A percentile compares a stretch with the other conserved stretches of the same genome.
Evolutionary conservation across 2,113 vertebrate species (phyloP).

Genomic region (Pseudorhombus dupliciocellatus): DNA sequence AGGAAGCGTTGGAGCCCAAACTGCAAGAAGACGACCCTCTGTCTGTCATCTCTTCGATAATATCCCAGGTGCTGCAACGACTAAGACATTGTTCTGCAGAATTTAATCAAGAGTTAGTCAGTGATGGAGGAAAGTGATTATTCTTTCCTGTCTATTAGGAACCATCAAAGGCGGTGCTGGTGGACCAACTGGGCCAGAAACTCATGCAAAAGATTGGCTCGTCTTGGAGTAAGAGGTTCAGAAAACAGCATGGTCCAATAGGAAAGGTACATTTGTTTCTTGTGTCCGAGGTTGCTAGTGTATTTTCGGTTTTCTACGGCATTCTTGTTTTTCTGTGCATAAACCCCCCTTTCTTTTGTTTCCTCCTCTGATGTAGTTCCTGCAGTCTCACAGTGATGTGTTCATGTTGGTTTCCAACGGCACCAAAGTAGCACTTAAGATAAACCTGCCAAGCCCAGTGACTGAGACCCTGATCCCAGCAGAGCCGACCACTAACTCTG

Average conservation of each 20-base stretch:
- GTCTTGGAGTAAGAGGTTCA: slow-evolving; percentile 95
- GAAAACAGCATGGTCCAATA: slow-evolving; percentile 87
- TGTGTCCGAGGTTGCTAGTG: neutral
- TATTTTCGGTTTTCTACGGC: neutral
- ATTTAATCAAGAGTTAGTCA: neutral
- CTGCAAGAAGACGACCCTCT: slow-evolving; percentile 84
- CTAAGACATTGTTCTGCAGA: neutral
- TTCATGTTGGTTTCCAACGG: slow-evolving; percentile 87
- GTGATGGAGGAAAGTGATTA: neutral
- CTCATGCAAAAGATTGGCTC: slow-evolving; percentile 87
- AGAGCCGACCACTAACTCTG: slow-evolving; percentile 27
- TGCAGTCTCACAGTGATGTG: slow-evolving; percentile 87
- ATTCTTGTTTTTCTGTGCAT: neutral
- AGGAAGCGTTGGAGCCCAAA: slow-evolving; percentile 60
- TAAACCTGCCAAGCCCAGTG: slow-evolving; percentile 51
- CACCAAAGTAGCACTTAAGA: slow-evolving; percentile 83
- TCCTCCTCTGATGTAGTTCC: slow-evolving; percentile 81
- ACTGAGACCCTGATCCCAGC: slow-evolving; percentile 29
- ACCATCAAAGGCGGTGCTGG: slow-evolving; percentile 70
- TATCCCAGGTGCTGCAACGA: slow-evolving; percentile 84
- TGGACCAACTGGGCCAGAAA: slow-evolving; percentile 93
- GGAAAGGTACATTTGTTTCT: slow-evolving; percentile 83
- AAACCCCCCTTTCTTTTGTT: neutral
- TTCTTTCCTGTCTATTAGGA: slow-evolving; percentile 64
- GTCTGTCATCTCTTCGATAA: slow-evolving; percentile 80